phyloP scores from a whole-genome alignment of 2,888 invertebrate species.

The Drosophila quinaria region DNA sequence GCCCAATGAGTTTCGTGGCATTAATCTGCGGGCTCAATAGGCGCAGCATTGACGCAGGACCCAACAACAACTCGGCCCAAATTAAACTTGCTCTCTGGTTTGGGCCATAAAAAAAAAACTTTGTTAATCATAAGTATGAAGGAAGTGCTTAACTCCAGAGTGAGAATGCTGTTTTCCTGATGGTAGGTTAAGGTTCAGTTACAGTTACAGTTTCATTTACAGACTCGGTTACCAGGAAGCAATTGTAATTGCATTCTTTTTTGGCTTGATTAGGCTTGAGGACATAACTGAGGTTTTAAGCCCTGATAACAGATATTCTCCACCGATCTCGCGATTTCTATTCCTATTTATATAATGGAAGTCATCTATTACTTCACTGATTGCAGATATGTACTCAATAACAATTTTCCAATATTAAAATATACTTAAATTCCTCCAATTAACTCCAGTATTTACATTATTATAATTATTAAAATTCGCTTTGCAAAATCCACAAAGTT shows the following conservation, averaged over 20 bases:
- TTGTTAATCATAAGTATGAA: constrained; percentile 70
- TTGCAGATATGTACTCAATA: too few species aligned
- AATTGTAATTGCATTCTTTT: constrained; percentile 22
- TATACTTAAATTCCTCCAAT: background rate
- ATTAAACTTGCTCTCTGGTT: constrained; percentile 49
- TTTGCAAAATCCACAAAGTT: too few species aligned
- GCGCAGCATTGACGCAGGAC: constrained; percentile 47
- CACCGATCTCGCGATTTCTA: background rate
- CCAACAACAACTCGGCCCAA: constrained; percentile 24
- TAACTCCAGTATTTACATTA: too few species aligned
- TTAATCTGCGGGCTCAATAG: constrained; percentile 52
- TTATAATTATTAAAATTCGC: too few species aligned
- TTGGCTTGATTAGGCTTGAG: background rate
- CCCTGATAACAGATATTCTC: background rate
- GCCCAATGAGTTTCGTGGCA: constrained; percentile 61
- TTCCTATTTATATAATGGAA: background rate
- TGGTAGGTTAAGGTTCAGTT: constrained; percentile 63
- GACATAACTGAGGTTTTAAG: background rate
- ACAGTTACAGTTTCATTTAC: constrained; percentile 37
- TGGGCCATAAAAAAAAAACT: constrained; percentile 57
- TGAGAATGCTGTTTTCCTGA: constrained; percentile 31
- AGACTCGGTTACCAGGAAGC: constrained; percentile 26
- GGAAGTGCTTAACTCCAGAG: constrained; percentile 29
- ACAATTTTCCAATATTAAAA: too few species aligned
- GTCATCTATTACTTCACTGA: too few species aligned